Evolutionary conservation across 2,113 vertebrate genomes (phyloP).

Genomic region (Channa maculata): DNA sequence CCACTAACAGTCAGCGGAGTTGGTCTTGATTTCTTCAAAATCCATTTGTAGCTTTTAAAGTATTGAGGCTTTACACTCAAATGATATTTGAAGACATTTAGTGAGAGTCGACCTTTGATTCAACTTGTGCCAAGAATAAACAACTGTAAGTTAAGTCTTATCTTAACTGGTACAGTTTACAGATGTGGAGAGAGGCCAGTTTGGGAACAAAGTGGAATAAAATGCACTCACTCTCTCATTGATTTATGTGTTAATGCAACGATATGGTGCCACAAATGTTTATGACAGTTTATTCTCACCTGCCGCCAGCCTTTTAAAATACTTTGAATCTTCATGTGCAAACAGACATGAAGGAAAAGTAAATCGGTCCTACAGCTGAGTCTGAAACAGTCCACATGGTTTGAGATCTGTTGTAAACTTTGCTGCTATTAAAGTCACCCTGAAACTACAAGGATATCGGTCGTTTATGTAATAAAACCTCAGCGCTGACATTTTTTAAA

Average conservation of each 20-base stretch:
- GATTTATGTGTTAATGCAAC: neutral
- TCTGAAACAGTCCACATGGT: slow-evolving; percentile 31
- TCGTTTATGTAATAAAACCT: slow-evolving; percentile 52
- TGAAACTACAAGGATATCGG: slow-evolving; percentile 38
- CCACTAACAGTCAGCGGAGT: slow-evolving; percentile 20
- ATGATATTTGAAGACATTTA: slow-evolving; percentile 20
- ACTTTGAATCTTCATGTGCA: neutral
- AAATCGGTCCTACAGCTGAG: neutral
- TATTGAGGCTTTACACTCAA: slow-evolving; percentile 2
- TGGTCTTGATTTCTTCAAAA: slow-evolving; percentile 9
- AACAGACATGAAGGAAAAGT: slow-evolving; percentile 31
- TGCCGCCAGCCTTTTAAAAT: slow-evolving; percentile 26
- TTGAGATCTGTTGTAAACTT: slow-evolving; percentile 31
- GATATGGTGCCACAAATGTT: slow-evolving; percentile 1
- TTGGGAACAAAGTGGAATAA: neutral
- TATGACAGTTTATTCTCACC: slow-evolving; percentile 41
- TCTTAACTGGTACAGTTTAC: neutral
- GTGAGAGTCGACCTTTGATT: slow-evolving; percentile 20
- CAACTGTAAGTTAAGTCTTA: neutral
- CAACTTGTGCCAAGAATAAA: slow-evolving; percentile 8
- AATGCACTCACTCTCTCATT: neutral
- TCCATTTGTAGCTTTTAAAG: slow-evolving; percentile 14
- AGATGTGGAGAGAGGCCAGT: neutral
- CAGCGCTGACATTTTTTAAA: neutral
- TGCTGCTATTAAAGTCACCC: slow-evolving; percentile 44